Base-by-base conservation (phyloP, 2,113 vertebrate genomes). In the Carollia perspicillata region DNA sequence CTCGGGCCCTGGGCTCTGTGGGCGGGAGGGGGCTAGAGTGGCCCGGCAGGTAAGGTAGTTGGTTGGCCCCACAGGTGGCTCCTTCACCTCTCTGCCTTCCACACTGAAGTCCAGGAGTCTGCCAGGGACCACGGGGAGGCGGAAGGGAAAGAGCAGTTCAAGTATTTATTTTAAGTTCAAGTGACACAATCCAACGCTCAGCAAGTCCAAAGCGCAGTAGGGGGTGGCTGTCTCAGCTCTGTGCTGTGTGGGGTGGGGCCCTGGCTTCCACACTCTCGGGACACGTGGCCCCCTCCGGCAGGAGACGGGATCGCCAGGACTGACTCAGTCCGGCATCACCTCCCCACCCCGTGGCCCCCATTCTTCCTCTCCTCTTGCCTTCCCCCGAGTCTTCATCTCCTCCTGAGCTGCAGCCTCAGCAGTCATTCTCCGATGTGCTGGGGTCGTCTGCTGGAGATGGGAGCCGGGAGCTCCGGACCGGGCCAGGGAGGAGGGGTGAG, bases 141-240 rank as follows among this genome's bases (percentile, higher is more conserved):
- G 28, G 20, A 3, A 55, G 44, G 49, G 37, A 94, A 35, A 65
- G 3, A 30, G 16, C 17, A 60, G n/a, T 35, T 75, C 93, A 95
- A 95, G 84, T 95, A 87, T 95, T 97, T 96, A 80, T 90, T 93
- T 95, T 80, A 90, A 55, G 26, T 84, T 95, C 58, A 72, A 84
- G 37, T 74, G 72, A 93, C 42, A 49, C 2, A 83, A 23, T 44
- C 60, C 11, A 88, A 18, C 83, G 85, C 83, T 90, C 35, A 53
- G n/a, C 13, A 51, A 83, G 90, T 81, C 74, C 83, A 93, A 37
- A 65, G 55, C 49, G 42, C 74, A 37, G n/a, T 33, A 18, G 51
- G 84, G 84, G 0, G 3, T 86, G 90, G 69, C 53, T 28, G 0
- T 35, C 40, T n/a, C 60, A 55, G 86, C 8, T 53, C 72, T 40